phyloP scores from a whole-genome alignment of 2,797 vertebrate genomes.

The Vultur gryphus region DNA sequence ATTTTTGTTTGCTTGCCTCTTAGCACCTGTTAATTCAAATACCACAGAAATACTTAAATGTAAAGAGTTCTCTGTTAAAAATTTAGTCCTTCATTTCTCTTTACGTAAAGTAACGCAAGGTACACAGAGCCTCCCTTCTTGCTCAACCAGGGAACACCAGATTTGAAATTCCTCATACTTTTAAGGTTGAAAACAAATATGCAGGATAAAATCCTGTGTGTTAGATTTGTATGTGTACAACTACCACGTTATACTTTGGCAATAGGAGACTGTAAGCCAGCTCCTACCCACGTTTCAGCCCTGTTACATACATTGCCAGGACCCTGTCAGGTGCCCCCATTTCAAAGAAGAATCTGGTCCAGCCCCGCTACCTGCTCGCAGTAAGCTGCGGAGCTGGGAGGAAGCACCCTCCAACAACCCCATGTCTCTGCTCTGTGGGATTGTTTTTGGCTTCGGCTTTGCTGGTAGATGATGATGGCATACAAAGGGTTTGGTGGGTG shows the following conservation, averaged over 20 bases:
- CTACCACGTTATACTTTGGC: neutral
- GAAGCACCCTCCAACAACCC: neutral
- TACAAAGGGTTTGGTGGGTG: neutral
- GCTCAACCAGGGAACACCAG: neutral
- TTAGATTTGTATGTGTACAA: neutral
- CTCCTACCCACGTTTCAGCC: neutral
- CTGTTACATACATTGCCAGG: neutral
- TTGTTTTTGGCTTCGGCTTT: neutral
- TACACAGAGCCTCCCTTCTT: neutral
- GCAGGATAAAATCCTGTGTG: neutral
- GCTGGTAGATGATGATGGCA: neutral
- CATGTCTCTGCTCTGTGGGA: neutral
- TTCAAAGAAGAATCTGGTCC: neutral
- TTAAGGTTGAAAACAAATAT: neutral
- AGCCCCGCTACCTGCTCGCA: neutral
- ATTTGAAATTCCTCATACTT: neutral
- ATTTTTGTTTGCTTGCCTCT: conserved; percentile 15
- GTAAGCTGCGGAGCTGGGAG: neutral
- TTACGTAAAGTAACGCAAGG: neutral
- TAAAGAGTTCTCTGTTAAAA: neutral
- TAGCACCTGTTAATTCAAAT: conserved; percentile 26
- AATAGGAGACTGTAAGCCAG: neutral
- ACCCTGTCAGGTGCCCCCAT: neutral
- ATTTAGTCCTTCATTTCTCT: neutral
- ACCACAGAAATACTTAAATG: neutral